Conservation (phyloP, 53 echinoderm and acorn worm genomes). For the Apostichopus leukothele region DNA sequence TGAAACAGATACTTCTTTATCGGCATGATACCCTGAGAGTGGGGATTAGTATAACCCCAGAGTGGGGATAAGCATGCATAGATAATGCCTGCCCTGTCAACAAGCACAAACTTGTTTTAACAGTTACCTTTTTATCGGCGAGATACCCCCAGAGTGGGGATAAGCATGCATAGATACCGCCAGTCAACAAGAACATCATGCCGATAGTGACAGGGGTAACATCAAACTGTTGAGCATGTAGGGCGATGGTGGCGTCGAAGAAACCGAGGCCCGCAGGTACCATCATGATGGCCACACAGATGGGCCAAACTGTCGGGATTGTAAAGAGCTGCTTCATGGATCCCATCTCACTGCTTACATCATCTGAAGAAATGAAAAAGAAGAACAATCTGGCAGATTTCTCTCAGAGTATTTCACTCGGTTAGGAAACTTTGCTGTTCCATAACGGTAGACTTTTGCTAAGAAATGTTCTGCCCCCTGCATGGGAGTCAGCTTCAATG, state of each 20-base stretch:
- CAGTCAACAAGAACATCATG: constrained; percentile 23
- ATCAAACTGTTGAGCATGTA: constrained; percentile 20
- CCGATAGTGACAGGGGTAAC: constrained; percentile 3
- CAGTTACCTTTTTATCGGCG: constrained; percentile 26
- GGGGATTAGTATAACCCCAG: no score
- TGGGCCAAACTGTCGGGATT: constrained; percentile 41
- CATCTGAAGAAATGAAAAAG: constrained; percentile 2
- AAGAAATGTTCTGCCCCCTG: no score
- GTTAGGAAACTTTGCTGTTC: no score
- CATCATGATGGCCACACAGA: constrained; percentile 34
- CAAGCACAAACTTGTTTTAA: not conserved
- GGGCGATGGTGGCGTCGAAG: constrained; percentile 37
- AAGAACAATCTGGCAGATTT: no score
- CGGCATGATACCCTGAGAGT: no score
- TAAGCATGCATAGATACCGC: constrained; percentile 14
- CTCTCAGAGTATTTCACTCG: no score
- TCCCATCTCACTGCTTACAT: constrained; percentile 19
- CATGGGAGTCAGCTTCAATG: no score
- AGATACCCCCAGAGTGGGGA: constrained; percentile 38
- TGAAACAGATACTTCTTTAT: not conserved
- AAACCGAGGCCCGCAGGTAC: constrained; percentile 24
- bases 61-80: constrained; percentile 13
- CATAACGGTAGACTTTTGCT: no score
- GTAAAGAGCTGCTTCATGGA: constrained; percentile 16
- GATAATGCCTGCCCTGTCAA: constrained; percentile 18